Evolutionary conservation across 1,140 invertebrate species (phyloP).

Genomic region (Heliconius nattereri): DNA sequence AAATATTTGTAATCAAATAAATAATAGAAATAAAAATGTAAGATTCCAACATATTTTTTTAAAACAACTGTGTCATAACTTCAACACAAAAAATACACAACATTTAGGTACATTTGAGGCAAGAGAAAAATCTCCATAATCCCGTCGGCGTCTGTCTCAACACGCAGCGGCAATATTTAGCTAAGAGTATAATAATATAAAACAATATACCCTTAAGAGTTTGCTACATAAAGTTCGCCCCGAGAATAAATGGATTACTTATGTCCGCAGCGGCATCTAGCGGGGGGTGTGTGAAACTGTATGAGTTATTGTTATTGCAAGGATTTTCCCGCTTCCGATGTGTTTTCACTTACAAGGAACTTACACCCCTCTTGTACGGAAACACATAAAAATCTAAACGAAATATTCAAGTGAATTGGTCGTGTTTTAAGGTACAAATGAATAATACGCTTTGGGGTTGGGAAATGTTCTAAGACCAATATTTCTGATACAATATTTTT

Average conservation of each 20-base stretch:
- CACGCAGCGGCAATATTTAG: conserved; percentile 65
- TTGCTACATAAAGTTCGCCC: conserved; percentile 76
- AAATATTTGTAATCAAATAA: too few relatives aligned
- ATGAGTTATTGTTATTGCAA: conserved; percentile 79
- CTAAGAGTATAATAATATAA: conserved; percentile 75
- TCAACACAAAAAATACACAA: background rate
- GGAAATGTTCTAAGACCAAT: background rate
- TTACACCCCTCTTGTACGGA: conserved; percentile 70
- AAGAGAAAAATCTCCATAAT: conserved; percentile 44
- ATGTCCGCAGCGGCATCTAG: conserved; percentile 76
- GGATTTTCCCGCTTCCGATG: conserved; percentile 75
- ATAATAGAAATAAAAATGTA: too few relatives aligned
- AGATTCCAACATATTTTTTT: background rate
- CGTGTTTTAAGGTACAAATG: conserved; percentile 37
- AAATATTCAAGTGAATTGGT: conserved; percentile 70
- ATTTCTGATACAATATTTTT: background rate
- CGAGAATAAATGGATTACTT: conserved; percentile 81
- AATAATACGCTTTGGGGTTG: background rate
- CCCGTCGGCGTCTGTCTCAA: conserved; percentile 39
- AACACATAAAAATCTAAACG: conserved; percentile 70
- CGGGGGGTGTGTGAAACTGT: conserved; percentile 70
- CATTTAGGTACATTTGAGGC: conserved; percentile 6
- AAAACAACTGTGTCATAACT: background rate
- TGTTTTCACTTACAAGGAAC: conserved; percentile 76
- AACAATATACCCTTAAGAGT: conserved; percentile 77